Percentiles rank a stretch among this genome's conserved stretches.
Evolutionary conservation across 2,113 vertebrate genomes (phyloP).

Genomic region (Rostratula benghalensis): DNA sequence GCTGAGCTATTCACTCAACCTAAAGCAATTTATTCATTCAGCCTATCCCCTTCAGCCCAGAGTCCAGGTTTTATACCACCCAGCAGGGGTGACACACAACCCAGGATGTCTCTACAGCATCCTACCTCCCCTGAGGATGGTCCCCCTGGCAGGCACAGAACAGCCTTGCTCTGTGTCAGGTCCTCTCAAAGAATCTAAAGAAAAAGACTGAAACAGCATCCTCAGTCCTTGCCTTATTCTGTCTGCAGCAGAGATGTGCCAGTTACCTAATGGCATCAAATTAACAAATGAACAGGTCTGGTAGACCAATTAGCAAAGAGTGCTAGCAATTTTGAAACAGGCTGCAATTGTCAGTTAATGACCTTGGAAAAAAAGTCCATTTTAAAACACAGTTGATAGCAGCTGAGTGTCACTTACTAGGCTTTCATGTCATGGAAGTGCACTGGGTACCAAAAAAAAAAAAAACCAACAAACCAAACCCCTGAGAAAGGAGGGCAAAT

Average conservation of each 20-base stretch:
- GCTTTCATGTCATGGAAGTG: neutral
- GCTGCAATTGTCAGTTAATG: slow-evolving; percentile 54
- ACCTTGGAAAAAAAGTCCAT: slow-evolving; percentile 41
- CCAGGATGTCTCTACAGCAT: neutral
- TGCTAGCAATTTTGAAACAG: slow-evolving; percentile 47
- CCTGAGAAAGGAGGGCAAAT: neutral
- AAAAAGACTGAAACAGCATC: neutral
- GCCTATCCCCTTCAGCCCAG: neutral
- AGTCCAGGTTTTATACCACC: neutral
- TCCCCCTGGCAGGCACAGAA: neutral
- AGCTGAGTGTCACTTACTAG: slow-evolving; percentile 20
- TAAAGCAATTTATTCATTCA: neutral
- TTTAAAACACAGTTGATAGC: slow-evolving; percentile 29
- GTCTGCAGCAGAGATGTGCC: slow-evolving; percentile 24
- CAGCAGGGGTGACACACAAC: neutral
- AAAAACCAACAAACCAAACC: neutral
- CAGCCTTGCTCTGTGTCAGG: neutral
- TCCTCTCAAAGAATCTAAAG: neutral
- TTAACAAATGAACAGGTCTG: slow-evolving; percentile 63
- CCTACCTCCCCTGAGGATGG: neutral
- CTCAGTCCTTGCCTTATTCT: neutral
- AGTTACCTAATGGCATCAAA: slow-evolving; percentile 64
- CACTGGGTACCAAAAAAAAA: neutral
- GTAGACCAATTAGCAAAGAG: slow-evolving; percentile 53
- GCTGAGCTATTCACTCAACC: neutral